These are phyloP conservation scores for Scelioninae gen. 2 DNA, from an alignment of 2,888 invertebrate genomes.

Conservation along the genomic window DNA sequence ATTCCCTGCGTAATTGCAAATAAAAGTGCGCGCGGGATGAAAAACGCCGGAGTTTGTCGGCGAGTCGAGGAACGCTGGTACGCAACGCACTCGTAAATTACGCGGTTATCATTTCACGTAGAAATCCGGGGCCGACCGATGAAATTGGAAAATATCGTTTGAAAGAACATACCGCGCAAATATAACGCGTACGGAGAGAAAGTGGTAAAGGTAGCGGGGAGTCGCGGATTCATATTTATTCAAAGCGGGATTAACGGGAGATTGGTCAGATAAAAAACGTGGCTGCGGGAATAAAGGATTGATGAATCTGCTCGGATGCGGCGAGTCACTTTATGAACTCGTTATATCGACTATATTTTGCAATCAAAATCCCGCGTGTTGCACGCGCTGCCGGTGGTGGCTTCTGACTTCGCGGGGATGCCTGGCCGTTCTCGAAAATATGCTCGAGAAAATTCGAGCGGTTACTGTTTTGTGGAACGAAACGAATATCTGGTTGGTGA, in stretches of 20 bases:
- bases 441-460: no score
- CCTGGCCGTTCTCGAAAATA: no score
- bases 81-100: conserved; percentile 53
- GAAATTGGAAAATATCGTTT: conserved; percentile 60
- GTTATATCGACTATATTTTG: conserved; percentile 59
- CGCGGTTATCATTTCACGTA: conserved; percentile 58
- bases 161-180: conserved; percentile 55
- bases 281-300: conserved; percentile 56
- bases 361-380: no score
- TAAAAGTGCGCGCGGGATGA: conserved; percentile 12
- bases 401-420: no score
- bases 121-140: conserved; percentile 51
- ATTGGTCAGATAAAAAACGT: conserved; percentile 60
- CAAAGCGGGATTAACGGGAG: conserved; percentile 60
- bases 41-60: conserved; percentile 15
- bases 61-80: conserved; percentile 42
- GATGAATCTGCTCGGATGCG: conserved; percentile 65
- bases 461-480: no score
- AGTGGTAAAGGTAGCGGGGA: conserved; percentile 57
- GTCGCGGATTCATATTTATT: conserved; percentile 61
- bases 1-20: conserved; percentile 34
- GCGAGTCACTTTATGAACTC: conserved; percentile 64
- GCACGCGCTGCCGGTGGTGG: no score
- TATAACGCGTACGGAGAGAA: conserved; percentile 49
- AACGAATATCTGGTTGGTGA: no score